These are phyloP conservation scores for Anoura caudifer DNA, from an alignment of 2,113 vertebrate genomes.

Conservation along the genomic window DNA sequence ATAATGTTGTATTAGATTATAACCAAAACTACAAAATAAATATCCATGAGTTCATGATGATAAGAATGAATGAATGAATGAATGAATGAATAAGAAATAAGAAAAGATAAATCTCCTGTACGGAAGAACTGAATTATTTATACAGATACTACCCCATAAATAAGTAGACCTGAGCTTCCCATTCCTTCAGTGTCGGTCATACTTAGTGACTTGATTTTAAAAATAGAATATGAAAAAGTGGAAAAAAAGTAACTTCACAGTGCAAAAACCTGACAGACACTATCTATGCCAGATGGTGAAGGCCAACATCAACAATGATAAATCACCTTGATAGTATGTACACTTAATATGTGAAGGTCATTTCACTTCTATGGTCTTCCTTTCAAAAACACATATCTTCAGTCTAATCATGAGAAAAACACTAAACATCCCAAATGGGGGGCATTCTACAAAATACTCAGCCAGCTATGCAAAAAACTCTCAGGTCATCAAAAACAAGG, in stretches of 20 bases:
- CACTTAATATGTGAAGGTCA: neutral
- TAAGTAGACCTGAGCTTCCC: neutral
- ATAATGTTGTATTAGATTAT: neutral
- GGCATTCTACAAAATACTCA: neutral
- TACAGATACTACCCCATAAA: neutral
- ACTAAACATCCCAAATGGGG: neutral
- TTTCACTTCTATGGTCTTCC: neutral
- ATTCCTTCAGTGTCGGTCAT: neutral
- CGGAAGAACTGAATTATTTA: neutral
- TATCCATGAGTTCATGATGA: neutral
- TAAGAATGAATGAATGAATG: neutral
- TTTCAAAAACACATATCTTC: neutral
- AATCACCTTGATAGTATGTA: neutral
- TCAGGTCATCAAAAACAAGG: neutral
- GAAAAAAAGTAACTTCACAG: neutral
- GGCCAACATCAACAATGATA: neutral
- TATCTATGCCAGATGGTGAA: neutral
- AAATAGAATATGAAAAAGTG: neutral
- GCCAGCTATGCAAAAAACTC: neutral
- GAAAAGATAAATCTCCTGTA: neutral
- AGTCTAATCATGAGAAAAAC: neutral
- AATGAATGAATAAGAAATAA: neutral
- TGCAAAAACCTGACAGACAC: neutral
- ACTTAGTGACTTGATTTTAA: neutral
- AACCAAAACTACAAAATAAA: neutral